phyloP scores from a whole-genome alignment of 2,888 invertebrate genomes.

The Lysandra bellargus region DNA sequence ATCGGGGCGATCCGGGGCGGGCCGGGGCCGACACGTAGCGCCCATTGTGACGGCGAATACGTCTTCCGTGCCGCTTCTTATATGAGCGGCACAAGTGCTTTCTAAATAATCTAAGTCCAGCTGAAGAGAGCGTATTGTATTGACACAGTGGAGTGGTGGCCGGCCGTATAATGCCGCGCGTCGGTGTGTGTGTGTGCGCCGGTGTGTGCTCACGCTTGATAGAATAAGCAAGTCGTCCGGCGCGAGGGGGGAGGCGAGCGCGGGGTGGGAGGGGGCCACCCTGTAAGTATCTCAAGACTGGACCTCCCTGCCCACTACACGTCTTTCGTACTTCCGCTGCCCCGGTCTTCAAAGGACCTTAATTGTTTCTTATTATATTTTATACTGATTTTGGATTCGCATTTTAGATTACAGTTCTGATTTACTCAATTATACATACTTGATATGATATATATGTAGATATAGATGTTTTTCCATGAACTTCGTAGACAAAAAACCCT shows the following conservation, averaged over 20 bases:
- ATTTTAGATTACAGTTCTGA: not conserved
- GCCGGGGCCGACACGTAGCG: constrained; percentile 75
- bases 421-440: too few relatives aligned
- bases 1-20: constrained; percentile 73
- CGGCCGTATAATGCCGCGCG: constrained; percentile 75
- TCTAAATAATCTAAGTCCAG: constrained; percentile 82
- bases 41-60: constrained; percentile 78
- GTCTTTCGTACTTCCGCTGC: constrained; percentile 75
- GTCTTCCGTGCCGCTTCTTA: constrained; percentile 79
- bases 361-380: constrained; percentile 65
- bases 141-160: constrained; percentile 81
- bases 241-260: constrained; percentile 52
- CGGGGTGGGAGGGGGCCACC: constrained; percentile 51
- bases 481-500: too few relatives aligned
- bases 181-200: constrained; percentile 54
- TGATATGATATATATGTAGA: too few relatives aligned
- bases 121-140: constrained; percentile 81
- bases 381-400: constrained; percentile 30
- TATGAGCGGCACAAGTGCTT: constrained; percentile 82
- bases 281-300: constrained; percentile 77
- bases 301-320: constrained; percentile 76
- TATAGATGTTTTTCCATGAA: too few relatives aligned
- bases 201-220: constrained; percentile 72
- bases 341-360: constrained; percentile 69
- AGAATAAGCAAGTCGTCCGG: constrained; percentile 80